These are phyloP conservation scores for Liopterus haemorrhoidalis DNA, from an alignment of 2,888 invertebrate genomes.

Conservation along the genomic window DNA sequence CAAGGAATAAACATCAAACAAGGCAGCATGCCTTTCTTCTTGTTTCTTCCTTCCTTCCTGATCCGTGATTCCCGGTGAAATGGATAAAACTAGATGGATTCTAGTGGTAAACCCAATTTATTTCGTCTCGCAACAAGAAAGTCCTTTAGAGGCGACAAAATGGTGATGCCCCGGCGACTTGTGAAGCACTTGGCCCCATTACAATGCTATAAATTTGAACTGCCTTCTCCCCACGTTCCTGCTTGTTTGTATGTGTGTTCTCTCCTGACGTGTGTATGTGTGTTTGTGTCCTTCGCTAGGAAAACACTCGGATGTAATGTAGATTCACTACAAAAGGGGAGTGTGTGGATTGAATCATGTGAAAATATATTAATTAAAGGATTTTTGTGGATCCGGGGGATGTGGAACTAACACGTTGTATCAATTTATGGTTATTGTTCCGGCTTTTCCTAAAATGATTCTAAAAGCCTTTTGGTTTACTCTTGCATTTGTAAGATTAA, in stretches of 20 bases:
- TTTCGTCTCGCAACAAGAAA: slow-evolving; percentile 46
- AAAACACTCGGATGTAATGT: too few species aligned
- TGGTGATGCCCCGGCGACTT: slow-evolving; percentile 56
- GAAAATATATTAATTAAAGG: too few species aligned
- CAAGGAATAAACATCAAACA: slow-evolving; percentile 1
- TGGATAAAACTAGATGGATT: neutral
- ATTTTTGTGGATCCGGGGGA: too few species aligned
- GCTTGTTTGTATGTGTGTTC: neutral
- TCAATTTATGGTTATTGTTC: too few species aligned
- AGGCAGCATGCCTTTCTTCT: neutral
- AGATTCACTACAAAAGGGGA: too few species aligned
- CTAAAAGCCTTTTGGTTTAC: too few species aligned
- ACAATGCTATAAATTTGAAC: slow-evolving; percentile 55
- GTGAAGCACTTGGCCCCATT: slow-evolving; percentile 59
- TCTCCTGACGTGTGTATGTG: neutral
- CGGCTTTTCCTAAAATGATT: too few species aligned
- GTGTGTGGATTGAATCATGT: too few species aligned
- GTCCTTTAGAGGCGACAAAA: slow-evolving; percentile 49
- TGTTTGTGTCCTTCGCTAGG: too few species aligned
- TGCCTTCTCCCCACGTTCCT: slow-evolving; percentile 16
- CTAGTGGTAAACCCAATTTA: slow-evolving; percentile 44
- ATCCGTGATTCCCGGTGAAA: neutral
- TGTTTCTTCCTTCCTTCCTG: neutral
- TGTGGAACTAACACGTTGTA: too few species aligned
- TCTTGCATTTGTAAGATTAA: too few species aligned